Evolutionary conservation across 2,888 invertebrate species (phyloP), one percentile per base, ranked within the genome.

Genomic region (Agrenia bidenticulata): DNA sequence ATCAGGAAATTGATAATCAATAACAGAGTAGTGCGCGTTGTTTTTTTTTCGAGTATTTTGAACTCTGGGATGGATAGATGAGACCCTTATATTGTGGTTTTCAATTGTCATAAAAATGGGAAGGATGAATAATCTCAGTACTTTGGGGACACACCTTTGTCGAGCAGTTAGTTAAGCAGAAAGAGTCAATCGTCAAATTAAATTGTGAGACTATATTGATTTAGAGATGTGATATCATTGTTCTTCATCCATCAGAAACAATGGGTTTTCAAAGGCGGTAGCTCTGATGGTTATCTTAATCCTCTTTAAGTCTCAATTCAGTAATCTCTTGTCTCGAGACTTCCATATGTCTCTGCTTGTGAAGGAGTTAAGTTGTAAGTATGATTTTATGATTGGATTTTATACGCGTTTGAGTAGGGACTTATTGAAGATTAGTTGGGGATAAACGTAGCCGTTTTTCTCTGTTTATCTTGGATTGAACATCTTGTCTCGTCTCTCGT

Each of bases 241-340:
- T 45, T 45, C 15, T 45, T 45, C 9, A 2, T 15, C 11, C 7
- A 26, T 51, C 7, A 19, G 45, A 61, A 54, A 57, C 57, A 61
- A 61, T 61, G 27, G n/a, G 39, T 58, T 63, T 51, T 63, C 27
- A 63, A 63, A 63, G 63, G 63, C 63, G 63, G 63, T 63, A 51
- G 58, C 63, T 24, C 58, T 63, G 63, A 63, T 63, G 9, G 23
- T 13, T 57, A 57, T 57, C 57, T 26, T 45, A 45, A 45, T 45
- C 45, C 45, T 15, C 21, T 49, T n/a, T 49, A 5, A 21, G 17
- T 49, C 49, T 19, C 15, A 15, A 21, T 51, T 24, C 23, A 51
- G 11, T 51, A 21, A 26, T 21, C 23, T 51, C 19, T 51, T 19
- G 19, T 51, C 23, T 51, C 11, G 19, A 21, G n/a, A n/a, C n/a